A percentile compares a stretch with the other conserved stretches of the same genome.
Conservation (phyloP, 2,888 invertebrate genomes). For the Sialis lutaria region DNA sequence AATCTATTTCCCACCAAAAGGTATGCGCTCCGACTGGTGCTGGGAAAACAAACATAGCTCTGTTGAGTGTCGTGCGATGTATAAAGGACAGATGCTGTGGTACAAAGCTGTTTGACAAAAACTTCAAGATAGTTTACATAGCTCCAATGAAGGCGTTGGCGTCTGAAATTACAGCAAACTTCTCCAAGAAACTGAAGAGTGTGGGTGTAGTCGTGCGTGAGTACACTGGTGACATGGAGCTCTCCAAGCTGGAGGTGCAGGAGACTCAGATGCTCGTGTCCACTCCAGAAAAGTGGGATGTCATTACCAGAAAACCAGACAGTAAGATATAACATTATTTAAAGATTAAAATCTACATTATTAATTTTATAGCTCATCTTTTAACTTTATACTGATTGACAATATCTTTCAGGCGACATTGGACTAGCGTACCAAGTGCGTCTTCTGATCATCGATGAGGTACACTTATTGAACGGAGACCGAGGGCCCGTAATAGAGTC, state of each 20-base stretch:
- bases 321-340: slow-evolving; percentile 24
- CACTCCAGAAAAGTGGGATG: slow-evolving; percentile 99
- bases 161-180: slow-evolving; percentile 94
- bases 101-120: slow-evolving; percentile 69
- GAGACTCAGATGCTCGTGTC: slow-evolving; percentile 96
- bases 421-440: slow-evolving; percentile 80
- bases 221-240: slow-evolving; percentile 94
- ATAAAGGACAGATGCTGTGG: slow-evolving; percentile 70
- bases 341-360: neutral
- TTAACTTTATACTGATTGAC: neutral
- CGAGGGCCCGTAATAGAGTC: slow-evolving; percentile 96
- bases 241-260: slow-evolving; percentile 84
- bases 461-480: slow-evolving; percentile 91
- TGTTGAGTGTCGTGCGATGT: slow-evolving; percentile 81
- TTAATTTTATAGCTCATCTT: neutral
- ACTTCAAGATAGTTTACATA: slow-evolving; percentile 97
- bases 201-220: slow-evolving; percentile 75
- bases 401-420: slow-evolving; percentile 46
- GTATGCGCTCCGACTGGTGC: slow-evolving; percentile 98
- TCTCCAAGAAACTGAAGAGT: slow-evolving; percentile 60
- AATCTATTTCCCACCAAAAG: no score
- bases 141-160: slow-evolving; percentile 99
- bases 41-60: slow-evolving; percentile 96
- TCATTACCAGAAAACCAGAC: slow-evolving; percentile 88
- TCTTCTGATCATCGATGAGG: slow-evolving; percentile 90